A percentile compares a stretch with the other conserved stretches of the same genome.
Evolutionary conservation across 2,797 vertebrate species (phyloP).

Genomic region (Nasua narica): DNA sequence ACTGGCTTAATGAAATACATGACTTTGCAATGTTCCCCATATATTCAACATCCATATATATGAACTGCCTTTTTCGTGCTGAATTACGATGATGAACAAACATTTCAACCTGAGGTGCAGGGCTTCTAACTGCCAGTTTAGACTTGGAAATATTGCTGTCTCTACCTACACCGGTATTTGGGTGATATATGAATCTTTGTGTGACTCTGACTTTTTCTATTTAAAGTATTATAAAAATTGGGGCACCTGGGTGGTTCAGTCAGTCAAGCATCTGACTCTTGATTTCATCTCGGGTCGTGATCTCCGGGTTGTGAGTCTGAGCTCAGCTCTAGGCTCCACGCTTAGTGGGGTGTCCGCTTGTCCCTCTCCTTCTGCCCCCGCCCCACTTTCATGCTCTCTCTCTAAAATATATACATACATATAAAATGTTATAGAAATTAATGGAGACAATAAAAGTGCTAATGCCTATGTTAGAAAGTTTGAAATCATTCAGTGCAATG

Average conservation of each 20-base stretch:
- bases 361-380: not conserved
- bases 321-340: too few relatives aligned
- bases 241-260: not conserved
- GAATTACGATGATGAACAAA: not conserved
- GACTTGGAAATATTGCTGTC: not conserved
- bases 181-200: not conserved
- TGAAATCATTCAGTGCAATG: not conserved
- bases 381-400: not conserved
- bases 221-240: slow-evolving; percentile 24
- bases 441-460: not conserved
- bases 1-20: not conserved
- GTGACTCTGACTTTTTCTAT: not conserved
- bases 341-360: not conserved
- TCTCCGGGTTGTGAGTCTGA: too few relatives aligned
- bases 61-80: not conserved
- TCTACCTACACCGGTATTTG: not conserved
- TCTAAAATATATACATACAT: not conserved
- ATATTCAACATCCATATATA: not conserved
- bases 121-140: not conserved
- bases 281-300: not conserved
- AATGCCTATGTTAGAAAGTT: not conserved
- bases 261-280: not conserved
- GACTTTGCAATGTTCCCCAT: not conserved
- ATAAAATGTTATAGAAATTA: slow-evolving; percentile 26
- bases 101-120: not conserved